Base-by-base conservation (phyloP, 2,888 invertebrate species). In the Azorinus chamasolen region DNA sequence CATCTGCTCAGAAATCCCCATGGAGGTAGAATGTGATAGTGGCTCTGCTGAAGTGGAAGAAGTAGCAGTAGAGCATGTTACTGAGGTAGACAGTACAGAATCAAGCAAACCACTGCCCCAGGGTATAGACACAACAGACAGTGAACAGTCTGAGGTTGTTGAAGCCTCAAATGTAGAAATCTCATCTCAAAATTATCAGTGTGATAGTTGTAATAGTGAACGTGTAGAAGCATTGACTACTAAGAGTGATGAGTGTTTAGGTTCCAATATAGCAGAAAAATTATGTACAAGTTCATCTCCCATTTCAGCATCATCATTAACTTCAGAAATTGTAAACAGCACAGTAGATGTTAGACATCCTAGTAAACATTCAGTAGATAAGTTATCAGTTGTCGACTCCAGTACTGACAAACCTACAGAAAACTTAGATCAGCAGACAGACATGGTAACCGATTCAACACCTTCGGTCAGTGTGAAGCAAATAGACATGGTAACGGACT, bases 21-120 rank as follows among this genome's bases (percentile, higher is more conserved):
- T 74, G 63, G 83, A 85, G 27, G 63, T 81, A 43, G 81, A 81
- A 48, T 83, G 83, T 79, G 83, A 83, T 69, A 83, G 83, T 69
- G 66, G 68, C 14, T 64, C 64, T n/a, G 62, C 53, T 20, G 58
- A 70, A 16, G 48, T 50, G 12, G 24, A 32, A 12, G 39, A 41
- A 41, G 66, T 61, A 22, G 32, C 10, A 20, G 37, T 32, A 4
- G 37, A 32, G 39, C 63, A 48, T 14, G 74, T 57, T 27, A 58
- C 61, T 24, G 45, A 46, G 58, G 82, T 83, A 37, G 80, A 82
- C 39, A 83, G 83, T 64, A 82, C 82, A 14, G 66, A 72, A 37
- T 65, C 55, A 61, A 57, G 43, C 27, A 54, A 45, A 2, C 37
- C 32, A 18, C 48, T 18, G n/a, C 48, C n/a, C 22, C 10, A 22